Evolutionary conservation across 2,888 invertebrate genomes (phyloP).

Genomic region (Branchipolynoe longqiensis): DNA sequence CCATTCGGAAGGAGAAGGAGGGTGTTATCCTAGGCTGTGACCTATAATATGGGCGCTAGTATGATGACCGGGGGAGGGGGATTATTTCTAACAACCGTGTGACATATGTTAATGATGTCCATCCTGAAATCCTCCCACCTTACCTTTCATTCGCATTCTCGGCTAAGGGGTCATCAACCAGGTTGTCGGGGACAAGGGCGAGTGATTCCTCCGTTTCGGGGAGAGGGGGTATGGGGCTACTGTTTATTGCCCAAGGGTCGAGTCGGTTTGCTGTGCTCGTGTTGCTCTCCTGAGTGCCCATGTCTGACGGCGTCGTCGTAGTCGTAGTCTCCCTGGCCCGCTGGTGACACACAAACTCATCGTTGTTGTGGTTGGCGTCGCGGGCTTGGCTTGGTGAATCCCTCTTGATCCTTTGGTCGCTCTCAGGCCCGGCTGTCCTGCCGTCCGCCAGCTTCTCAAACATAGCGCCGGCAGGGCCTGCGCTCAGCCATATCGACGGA

Average conservation of each 20-base stretch:
- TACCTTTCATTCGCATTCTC: constrained; percentile 50
- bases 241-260: constrained; percentile 50
- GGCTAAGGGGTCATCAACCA: constrained; percentile 47
- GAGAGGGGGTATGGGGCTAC: constrained; percentile 36
- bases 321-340: constrained; percentile 30
- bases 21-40: too few species aligned
- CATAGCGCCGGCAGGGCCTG: constrained; percentile 51
- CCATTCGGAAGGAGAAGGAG: too few species aligned
- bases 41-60: too few species aligned
- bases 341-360: constrained; percentile 45
- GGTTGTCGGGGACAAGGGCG: constrained; percentile 19
- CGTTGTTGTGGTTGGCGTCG: constrained; percentile 57
- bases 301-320: constrained; percentile 52
- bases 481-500: constrained; percentile 63
- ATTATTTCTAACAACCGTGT: not conserved
- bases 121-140: constrained; percentile 29
- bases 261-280: constrained; percentile 23
- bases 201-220: constrained; percentile 51
- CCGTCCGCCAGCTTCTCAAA: constrained; percentile 57
- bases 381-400: constrained; percentile 19
- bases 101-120: constrained; percentile 35
- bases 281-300: constrained; percentile 58
- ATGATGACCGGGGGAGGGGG: not conserved
- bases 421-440: constrained; percentile 19
- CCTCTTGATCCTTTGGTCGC: constrained; percentile 21